A percentile compares a stretch with the other conserved stretches of the same genome.
These are phyloP conservation scores for Sepioteuthis lessoniana DNA, from an alignment of 2,888 invertebrate species.

Conservation along the genomic window DNA sequence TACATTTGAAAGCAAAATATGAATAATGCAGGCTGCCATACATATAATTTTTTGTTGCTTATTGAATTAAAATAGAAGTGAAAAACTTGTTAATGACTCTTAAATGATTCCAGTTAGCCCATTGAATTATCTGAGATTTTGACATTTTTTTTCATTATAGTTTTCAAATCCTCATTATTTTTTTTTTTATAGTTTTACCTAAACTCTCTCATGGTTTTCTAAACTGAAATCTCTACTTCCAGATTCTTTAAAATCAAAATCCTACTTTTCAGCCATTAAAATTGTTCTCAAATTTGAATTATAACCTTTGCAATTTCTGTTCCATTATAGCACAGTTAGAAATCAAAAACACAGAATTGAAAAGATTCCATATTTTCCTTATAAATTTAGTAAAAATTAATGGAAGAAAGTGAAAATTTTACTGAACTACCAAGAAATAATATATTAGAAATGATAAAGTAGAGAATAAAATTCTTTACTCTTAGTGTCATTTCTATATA, in stretches of 20 bases:
- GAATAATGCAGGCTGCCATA: background rate
- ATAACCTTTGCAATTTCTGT: no score
- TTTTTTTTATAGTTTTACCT: background rate
- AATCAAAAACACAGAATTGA: background rate
- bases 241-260: background rate
- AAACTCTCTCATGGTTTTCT: background rate
- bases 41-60: background rate
- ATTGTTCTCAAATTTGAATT: no score
- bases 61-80: background rate
- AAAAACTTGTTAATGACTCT: background rate
- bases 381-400: background rate
- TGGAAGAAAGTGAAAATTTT: background rate
- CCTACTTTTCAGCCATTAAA: background rate
- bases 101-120: no score
- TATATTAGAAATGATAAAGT: background rate
- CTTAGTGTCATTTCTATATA: background rate
- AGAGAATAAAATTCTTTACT: background rate
- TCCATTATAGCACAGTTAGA: background rate
- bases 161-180: background rate
- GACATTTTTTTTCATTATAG: background rate
- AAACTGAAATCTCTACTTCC: background rate
- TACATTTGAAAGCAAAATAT: background rate
- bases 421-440: background rate
- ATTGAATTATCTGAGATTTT: background rate
- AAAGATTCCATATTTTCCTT: background rate